These are phyloP conservation scores for Selenia dentaria DNA, from an alignment of 2,888 invertebrate genomes.

Conservation along the genomic window DNA sequence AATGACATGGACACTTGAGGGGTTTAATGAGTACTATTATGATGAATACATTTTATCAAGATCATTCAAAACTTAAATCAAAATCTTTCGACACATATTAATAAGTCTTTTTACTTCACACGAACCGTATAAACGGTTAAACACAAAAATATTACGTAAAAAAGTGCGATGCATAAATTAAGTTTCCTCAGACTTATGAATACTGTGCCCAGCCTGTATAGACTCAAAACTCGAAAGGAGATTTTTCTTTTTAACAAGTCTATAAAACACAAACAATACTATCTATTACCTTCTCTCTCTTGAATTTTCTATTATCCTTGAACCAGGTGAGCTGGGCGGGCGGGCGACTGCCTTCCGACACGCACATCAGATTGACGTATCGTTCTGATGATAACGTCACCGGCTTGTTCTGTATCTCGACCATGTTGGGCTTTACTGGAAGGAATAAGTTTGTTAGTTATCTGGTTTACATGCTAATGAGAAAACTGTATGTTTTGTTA, in stretches of 20 bases:
- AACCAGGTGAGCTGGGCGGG: slow-evolving; percentile 94
- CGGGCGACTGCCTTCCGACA: slow-evolving; percentile 93
- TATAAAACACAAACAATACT: slow-evolving; percentile 4
- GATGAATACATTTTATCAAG: no score
- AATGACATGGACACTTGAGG: no score
- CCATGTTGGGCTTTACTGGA: slow-evolving; percentile 92
- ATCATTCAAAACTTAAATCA: no score
- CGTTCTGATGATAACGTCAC: slow-evolving; percentile 90
- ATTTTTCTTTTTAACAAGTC: neutral
- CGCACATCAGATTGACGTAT: slow-evolving; percentile 92
- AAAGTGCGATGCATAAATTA: no score
- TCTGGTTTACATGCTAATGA: neutral
- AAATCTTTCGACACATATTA: no score
- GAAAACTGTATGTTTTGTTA: neutral
- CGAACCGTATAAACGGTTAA: no score
- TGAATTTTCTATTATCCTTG: slow-evolving; percentile 91
- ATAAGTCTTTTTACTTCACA: no score
- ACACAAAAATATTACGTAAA: no score
- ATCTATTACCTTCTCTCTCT: slow-evolving; percentile 87
- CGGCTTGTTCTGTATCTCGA: slow-evolving; percentile 91
- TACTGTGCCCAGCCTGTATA: no score
- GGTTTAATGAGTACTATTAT: no score
- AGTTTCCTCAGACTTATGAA: no score
- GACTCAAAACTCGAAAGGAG: neutral
- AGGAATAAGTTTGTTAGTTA: slow-evolving; percentile 37